These are phyloP conservation scores for Papilio machaon DNA, from an alignment of 1,140 invertebrate genomes.

Conservation along the genomic window DNA sequence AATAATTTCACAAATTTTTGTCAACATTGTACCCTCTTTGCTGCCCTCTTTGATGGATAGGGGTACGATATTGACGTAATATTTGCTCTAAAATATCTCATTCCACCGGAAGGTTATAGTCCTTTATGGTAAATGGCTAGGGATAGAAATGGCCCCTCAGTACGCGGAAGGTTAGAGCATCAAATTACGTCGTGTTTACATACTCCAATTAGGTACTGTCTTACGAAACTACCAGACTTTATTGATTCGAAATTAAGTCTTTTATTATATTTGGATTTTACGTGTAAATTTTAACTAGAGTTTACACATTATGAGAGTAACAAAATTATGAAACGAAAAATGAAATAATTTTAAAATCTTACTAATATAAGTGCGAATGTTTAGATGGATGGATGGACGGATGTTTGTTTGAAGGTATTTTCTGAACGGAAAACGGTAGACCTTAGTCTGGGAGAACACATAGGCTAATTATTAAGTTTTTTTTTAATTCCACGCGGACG, in stretches of 20 bases:
- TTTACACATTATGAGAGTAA: background rate
- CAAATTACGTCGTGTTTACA: constrained; percentile 15
- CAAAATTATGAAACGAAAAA: too few relatives aligned
- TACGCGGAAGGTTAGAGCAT: background rate
- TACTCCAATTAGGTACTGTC: constrained; percentile 8
- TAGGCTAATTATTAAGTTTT: too few relatives aligned
- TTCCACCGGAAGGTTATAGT: constrained; percentile 40
- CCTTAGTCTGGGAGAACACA: too few relatives aligned
- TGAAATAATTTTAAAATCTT: too few relatives aligned
- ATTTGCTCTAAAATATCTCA: constrained; percentile 51
- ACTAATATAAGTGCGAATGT: too few relatives aligned
- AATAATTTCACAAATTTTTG: constrained; percentile 73
- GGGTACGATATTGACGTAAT: constrained; percentile 62
- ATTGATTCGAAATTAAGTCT: background rate
- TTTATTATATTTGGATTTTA: background rate
- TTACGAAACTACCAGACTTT: background rate
- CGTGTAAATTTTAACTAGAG: background rate
- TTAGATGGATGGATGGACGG: too few relatives aligned
- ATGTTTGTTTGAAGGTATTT: too few relatives aligned
- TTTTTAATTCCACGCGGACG: too few relatives aligned
- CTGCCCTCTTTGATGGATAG: constrained; percentile 65
- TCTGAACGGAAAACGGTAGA: too few relatives aligned
- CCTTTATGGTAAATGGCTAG: constrained; percentile 19
- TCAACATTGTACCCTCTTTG: constrained; percentile 53
- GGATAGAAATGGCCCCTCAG: constrained; percentile 7